phyloP scores from a whole-genome alignment of 2,888 invertebrate genomes.

The Ischnus inquisitorius region DNA sequence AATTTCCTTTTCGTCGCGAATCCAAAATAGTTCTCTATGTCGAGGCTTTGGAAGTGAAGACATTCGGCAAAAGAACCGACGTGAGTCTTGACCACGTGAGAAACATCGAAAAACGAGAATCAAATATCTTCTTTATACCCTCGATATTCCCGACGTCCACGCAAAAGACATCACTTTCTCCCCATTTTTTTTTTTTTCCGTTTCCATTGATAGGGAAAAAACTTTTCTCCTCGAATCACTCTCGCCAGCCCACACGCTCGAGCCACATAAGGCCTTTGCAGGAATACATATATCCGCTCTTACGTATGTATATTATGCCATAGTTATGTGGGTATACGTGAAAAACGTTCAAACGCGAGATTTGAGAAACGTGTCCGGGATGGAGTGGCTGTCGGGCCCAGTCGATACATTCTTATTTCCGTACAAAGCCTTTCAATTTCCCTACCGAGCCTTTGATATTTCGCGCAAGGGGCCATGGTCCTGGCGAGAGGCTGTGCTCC shows the following conservation, averaged over 20 bases:
- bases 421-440: constrained; percentile 84
- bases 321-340: constrained; percentile 29
- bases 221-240: constrained; percentile 61
- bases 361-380: constrained; percentile 75
- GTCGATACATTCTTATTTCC: constrained; percentile 83
- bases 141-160: constrained; percentile 21
- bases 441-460: constrained; percentile 82
- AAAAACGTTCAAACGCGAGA: constrained; percentile 74
- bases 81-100: constrained; percentile 18
- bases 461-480: constrained; percentile 74
- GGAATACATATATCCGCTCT: constrained; percentile 5
- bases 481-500: constrained; percentile 70
- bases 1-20: no score
- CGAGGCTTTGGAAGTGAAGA: neutral
- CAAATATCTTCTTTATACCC: constrained; percentile 39
- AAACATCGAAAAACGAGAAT: constrained; percentile 31
- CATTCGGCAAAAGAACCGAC: neutral
- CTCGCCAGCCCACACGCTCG: constrained; percentile 9
- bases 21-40: neutral
- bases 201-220: constrained; percentile 56
- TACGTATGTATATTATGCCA: constrained; percentile 28
- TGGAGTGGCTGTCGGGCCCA: constrained; percentile 78
- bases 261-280: constrained; percentile 23
- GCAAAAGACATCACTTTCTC: constrained; percentile 48
- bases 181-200: constrained; percentile 18